A percentile compares a stretch with the other conserved stretches of the same genome.
Conservation (phyloP, 2,113 vertebrate genomes). For the Athene noctua region DNA sequence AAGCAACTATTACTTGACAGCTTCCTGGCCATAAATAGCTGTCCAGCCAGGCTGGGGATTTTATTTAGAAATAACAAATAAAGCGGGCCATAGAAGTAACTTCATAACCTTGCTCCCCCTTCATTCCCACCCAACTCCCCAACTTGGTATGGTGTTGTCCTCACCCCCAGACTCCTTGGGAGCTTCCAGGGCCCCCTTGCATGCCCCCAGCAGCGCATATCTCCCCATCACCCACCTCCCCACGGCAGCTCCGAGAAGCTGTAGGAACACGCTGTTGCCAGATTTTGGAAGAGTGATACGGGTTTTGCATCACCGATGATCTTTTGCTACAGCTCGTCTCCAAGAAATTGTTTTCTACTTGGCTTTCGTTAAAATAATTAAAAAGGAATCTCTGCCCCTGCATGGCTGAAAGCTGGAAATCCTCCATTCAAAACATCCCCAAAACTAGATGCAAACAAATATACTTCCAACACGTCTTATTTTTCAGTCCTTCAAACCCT, state of each 20-base stretch:
- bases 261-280: rapidly evolving
- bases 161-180: not conserved
- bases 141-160: not conserved
- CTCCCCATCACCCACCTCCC: not conserved
- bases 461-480: not conserved
- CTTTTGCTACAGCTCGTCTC: not conserved
- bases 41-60: not conserved
- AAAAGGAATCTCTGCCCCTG: not conserved
- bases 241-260: not conserved
- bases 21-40: conserved; percentile 62
- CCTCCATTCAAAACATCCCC: not conserved
- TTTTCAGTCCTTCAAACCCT: not conserved
- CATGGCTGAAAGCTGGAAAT: not conserved
- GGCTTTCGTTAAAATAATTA: not conserved
- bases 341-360: not conserved
- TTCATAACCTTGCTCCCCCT: not conserved
- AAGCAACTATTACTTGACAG: conserved; percentile 61
- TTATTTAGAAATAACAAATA: conserved; percentile 55
- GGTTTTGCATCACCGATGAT: not conserved
- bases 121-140: not conserved
- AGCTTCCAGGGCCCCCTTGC: not conserved
- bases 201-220: not conserved
- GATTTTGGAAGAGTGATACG: not conserved
- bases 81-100: not conserved
- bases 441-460: not conserved